phyloP scores from a whole-genome alignment of 2,888 invertebrate genomes.

The Eristalis tenax region DNA sequence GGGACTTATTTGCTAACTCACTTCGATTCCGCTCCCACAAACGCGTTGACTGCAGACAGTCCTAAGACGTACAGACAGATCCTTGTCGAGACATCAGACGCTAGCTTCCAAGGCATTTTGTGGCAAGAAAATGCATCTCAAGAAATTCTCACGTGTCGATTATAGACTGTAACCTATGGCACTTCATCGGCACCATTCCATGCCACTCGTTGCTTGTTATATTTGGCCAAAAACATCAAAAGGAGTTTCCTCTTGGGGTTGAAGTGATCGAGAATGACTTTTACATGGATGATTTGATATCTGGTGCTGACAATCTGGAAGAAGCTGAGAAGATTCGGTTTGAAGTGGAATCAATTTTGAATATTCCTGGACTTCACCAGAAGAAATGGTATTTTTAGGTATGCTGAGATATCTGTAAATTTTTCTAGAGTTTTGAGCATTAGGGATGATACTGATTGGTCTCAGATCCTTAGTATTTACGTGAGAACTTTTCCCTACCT shows the following conservation, averaged over 20 bases:
- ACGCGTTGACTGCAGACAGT: constrained; percentile 62
- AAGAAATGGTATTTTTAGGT: constrained; percentile 62
- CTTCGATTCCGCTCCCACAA: too few species aligned
- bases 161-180: constrained; percentile 61
- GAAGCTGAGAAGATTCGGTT: too few species aligned
- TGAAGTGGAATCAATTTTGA: constrained; percentile 45
- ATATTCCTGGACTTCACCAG: constrained; percentile 51
- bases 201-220: constrained; percentile 32
- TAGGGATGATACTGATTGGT: too few species aligned
- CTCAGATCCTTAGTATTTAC: too few species aligned
- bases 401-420: too few species aligned
- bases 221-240: constrained; percentile 42
- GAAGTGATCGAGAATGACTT: constrained; percentile 36
- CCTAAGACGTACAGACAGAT: constrained; percentile 66
- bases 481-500: too few species aligned
- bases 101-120: not conserved
- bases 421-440: too few species aligned
- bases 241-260: constrained; percentile 64
- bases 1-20: too few species aligned
- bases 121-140: constrained; percentile 1
- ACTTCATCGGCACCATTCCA: constrained; percentile 63
- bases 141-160: constrained; percentile 21
- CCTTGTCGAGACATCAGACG: constrained; percentile 3
- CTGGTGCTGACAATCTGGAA: too few species aligned
- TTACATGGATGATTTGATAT: too few species aligned